Evolutionary conservation across 2,888 invertebrate genomes (phyloP), one percentile per base, ranked within the genome.

Genomic region (Lamellibrachia satsuma): DNA sequence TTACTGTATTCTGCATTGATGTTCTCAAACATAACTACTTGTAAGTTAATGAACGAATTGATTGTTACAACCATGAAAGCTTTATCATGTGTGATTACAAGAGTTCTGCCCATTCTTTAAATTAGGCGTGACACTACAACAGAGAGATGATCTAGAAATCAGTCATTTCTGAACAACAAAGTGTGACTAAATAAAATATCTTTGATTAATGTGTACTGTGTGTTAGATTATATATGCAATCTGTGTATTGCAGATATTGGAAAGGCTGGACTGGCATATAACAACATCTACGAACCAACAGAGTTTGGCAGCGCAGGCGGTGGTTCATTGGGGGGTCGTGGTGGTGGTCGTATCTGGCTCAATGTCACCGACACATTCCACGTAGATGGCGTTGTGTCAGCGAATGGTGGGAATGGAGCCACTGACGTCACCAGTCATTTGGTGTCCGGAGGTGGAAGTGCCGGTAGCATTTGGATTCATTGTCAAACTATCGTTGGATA

Each of bases 281-380:
- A 94, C 51, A 95, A 95, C 91, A 90, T 95, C 6, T 95, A 95
- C 93, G 94, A 95, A 92, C 95, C 95, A 3, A 93, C 93, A 1
- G 90, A 94, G 91, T 95, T 95, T 93, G 95, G 95, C 52, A 95
- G 95, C 91, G 94, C 94, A n/a, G 93, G 93, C 39, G 95, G 95
- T 0, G 95, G 95, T 27, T 90, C 27, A 15, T 22, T 91, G 9
- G 95, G 95, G 15, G 95, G 95, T 22, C 92, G 94, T 3, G 95
- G 95, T 0, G 95, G 95, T 7, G 95, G 95, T 2, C 93, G 94
- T 8, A 94, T 95, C 91, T 95, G 95, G 95, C 91, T 95, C n/a
- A 95, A 95, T 93, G 95, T 95, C 11, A 94, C 95, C 0, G 93
- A 95, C 94, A 95, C 95, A 1, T 91, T 95, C 15, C 94, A 94